Base-by-base conservation (phyloP, 1,140 invertebrate genomes). In the Drosophila bipectinata region DNA sequence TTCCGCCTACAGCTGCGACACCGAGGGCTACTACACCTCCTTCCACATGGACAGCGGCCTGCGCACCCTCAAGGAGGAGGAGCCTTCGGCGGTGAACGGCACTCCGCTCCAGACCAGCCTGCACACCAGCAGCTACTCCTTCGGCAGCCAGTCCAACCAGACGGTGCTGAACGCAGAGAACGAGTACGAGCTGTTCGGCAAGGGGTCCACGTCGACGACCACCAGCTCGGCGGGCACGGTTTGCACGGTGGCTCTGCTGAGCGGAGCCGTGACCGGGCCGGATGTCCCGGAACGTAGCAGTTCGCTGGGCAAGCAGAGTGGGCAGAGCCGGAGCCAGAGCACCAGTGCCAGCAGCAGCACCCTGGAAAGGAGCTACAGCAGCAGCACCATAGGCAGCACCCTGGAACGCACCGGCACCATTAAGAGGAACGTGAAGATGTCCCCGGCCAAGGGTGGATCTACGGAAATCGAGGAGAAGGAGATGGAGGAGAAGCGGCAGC, bases 11-110 rank as follows among this genome's bases (percentile, higher is more conserved):
- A 98, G 97, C 4, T 97, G 98, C 83, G 98, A 99, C 90, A 98
- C 98, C 10, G 98, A 99, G 92, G 98, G 98, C 9, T 99, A 99
- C 92, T 99, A 98, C 92, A 99, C 98, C 0, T 98, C 97, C 9
- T 99, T 99, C 93, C 97, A 99, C 91, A 95, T 98, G 93, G 98
- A 99, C 92, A 98, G 97, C 58, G 98, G 98, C 1, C 92, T 99
- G 45, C 97, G 97, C 91, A 97, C 96, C 0, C 92, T 96, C 12
- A 95, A 96, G 90, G 96, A 97, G 91, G 96, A 97, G 92, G 96
- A 96, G 89, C 94, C 94, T 0, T 94, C 94, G 0, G 92, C 94
- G 52, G 24, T 66, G 60, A 44, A 47, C 63, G 8, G 63, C 4
- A 94, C 94, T 4, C 94, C 94, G 4, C 79, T 95, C 77, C 95